Percentiles rank a stretch among this genome's conserved stretches.
These are phyloP conservation scores for Gadopsis marmoratus DNA, from an alignment of 2,797 vertebrate species.

Conservation along the genomic window DNA sequence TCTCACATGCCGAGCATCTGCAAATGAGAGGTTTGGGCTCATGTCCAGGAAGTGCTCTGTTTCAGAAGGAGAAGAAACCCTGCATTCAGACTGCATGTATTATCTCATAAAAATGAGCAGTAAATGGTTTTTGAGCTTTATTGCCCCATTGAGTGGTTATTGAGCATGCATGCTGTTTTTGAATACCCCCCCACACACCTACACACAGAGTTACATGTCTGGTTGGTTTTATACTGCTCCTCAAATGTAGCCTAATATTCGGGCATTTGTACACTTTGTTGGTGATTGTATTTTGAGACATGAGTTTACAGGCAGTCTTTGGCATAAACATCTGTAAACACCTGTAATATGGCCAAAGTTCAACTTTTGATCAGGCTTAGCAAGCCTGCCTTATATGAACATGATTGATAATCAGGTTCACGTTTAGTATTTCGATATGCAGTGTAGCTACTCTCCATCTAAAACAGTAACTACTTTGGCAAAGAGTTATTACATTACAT, in stretches of 20 bases:
- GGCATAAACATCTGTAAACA: background rate
- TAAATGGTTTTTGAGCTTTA: slow-evolving; percentile 49
- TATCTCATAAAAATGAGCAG: slow-evolving; percentile 52
- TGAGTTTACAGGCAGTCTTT: background rate
- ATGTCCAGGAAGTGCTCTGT: slow-evolving; percentile 57
- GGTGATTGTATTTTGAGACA: slow-evolving; percentile 9
- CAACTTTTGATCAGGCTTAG: slow-evolving; percentile 2
- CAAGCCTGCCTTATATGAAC: background rate
- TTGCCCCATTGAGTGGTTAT: slow-evolving; percentile 36
- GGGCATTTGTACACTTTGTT: slow-evolving; percentile 27
- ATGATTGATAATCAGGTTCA: background rate
- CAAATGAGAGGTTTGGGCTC: slow-evolving; percentile 64
- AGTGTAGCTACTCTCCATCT: background rate
- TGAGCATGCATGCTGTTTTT: slow-evolving; percentile 45
- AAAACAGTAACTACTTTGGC: background rate
- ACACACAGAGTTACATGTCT: slow-evolving; percentile 21
- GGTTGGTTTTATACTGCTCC: slow-evolving; percentile 31
- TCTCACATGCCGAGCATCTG: slow-evolving; percentile 70
- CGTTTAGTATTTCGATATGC: slow-evolving; percentile 1
- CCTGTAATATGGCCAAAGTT: background rate
- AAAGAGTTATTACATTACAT: background rate
- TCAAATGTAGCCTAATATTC: slow-evolving; percentile 14
- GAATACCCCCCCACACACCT: slow-evolving; percentile 30
- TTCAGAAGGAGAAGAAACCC: slow-evolving; percentile 42
- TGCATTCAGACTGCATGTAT: slow-evolving; percentile 43